Evolutionary conservation across 2,797 vertebrate genomes (phyloP).

Genomic region (Molossus molossus): DNA sequence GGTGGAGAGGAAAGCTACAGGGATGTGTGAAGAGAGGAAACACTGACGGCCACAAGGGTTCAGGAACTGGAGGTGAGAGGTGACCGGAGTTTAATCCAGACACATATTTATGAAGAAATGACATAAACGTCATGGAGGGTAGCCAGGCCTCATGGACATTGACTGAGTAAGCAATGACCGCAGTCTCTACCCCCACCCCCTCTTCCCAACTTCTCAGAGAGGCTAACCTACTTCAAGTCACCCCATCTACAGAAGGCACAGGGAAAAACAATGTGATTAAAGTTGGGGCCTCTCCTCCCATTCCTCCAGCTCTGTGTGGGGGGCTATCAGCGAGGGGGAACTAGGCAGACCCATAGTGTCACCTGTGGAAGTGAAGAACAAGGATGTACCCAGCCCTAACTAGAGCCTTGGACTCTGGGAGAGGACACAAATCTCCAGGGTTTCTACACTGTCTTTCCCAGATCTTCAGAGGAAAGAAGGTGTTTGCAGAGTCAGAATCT

Average conservation of each 20-base stretch:
- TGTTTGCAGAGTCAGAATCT: background rate
- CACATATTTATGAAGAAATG: background rate
- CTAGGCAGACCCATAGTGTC: background rate
- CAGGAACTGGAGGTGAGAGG: background rate
- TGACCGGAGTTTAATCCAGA: background rate
- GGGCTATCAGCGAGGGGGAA: background rate
- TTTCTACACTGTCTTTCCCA: background rate
- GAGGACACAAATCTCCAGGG: background rate
- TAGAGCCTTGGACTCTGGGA: background rate
- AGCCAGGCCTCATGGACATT: background rate
- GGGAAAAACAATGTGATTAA: background rate
- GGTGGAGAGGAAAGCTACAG: background rate
- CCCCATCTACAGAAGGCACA: background rate
- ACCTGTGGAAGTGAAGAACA: background rate
- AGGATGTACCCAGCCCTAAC: no score
- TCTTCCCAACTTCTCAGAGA: background rate
- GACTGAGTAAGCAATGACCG: background rate
- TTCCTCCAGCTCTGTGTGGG: background rate
- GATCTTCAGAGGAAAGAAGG: background rate
- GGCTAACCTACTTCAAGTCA: background rate
- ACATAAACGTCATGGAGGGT: background rate
- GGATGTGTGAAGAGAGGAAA: no score
- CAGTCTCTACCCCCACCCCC: background rate
- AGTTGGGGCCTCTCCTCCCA: background rate
- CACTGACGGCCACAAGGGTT: background rate